Evolutionary conservation across 2,113 vertebrate genomes (phyloP), one percentile per base, ranked within the genome.

Genomic region (Chinchilla lanigera): DNA sequence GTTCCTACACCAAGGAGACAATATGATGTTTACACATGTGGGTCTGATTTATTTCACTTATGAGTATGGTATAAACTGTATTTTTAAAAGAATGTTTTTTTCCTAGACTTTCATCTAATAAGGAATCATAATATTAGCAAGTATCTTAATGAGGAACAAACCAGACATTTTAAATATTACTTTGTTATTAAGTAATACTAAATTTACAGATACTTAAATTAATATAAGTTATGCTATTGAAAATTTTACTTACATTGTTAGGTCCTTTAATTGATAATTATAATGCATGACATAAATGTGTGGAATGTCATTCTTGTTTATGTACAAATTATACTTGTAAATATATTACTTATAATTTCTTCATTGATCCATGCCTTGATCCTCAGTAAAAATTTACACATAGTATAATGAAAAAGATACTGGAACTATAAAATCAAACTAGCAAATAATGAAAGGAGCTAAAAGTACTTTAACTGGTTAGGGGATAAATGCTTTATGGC

Each of bases 141-240:
- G 30, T 92, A 9, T 95, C 33, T 86, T 71, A 81, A 85, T 80
- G 86, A 80, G 20, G 50, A 93, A 54, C 61, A 94, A 91, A 90
- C 7, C 28, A 93, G 63, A 92, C 19, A 69, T 33, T 58, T 95
- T 91, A 69, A 92, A 14, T 47, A 91, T 95, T 12, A 14, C 30
- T 93, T 77, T 93, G 60, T 85, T 93, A 60, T 41, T 87, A 94
- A 86, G 4, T 95, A 83, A 77, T n/a, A 92, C 67, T 95, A 82
- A 71, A 50, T 86, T 89, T 69, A 85, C 1, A 84, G 2, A 60
- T 85, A 22, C 35, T 94, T 92, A 85, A 87, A 87, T 73, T 84
- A 71, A n/a, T 61, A 52, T 86, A 87, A 82, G 35, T 94, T 89
- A 9, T 93, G 16, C 85, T 91, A 60, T 14, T 89, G 50, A 81